A percentile compares a stretch with the other conserved stretches of the same genome.
phyloP scores from a whole-genome alignment of 2,888 invertebrate genomes.

The Aphodius granarius region DNA sequence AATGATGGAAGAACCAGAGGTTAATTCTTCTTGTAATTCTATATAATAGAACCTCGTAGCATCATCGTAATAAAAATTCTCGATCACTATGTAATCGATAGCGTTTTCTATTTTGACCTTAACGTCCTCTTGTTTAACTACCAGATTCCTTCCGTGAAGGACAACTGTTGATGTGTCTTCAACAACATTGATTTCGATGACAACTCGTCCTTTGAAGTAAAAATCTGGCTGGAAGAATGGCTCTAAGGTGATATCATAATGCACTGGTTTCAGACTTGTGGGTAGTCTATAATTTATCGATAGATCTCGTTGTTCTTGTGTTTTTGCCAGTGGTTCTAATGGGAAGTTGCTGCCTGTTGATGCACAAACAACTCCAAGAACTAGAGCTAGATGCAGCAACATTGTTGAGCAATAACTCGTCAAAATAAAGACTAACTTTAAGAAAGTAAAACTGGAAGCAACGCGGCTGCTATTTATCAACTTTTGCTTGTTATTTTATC shows the following conservation, averaged over 20 bases:
- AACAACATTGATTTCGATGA: conserved; percentile 22
- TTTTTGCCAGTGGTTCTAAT: background rate
- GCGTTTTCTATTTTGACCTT: background rate
- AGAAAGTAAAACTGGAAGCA: background rate
- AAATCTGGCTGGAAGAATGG: conserved; percentile 22
- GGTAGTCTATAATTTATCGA: conserved; percentile 28
- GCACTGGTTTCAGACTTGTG: conserved; percentile 24
- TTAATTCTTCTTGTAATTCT: background rate
- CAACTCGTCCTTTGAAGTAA: conserved; percentile 28
- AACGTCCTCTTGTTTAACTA: background rate
- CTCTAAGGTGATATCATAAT: conserved; percentile 31
- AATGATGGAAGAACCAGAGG: background rate
- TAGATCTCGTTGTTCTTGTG: background rate
- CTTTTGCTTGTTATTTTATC: background rate
- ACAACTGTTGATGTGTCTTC: conserved; percentile 25
- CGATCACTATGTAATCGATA: background rate
- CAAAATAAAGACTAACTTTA: background rate
- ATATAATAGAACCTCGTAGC: conserved; percentile 9
- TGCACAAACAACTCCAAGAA: background rate
- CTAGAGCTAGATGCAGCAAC: background rate
- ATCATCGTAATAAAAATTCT: background rate
- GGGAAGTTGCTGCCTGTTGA: background rate
- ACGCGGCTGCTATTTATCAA: background rate
- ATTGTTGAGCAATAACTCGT: background rate
- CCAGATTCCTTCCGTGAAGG: conserved; percentile 22